A percentile compares a stretch with the other conserved stretches of the same genome.
These are phyloP conservation scores for Cheilinus undulatus DNA, from an alignment of 2,113 vertebrate species.

Conservation along the genomic window DNA sequence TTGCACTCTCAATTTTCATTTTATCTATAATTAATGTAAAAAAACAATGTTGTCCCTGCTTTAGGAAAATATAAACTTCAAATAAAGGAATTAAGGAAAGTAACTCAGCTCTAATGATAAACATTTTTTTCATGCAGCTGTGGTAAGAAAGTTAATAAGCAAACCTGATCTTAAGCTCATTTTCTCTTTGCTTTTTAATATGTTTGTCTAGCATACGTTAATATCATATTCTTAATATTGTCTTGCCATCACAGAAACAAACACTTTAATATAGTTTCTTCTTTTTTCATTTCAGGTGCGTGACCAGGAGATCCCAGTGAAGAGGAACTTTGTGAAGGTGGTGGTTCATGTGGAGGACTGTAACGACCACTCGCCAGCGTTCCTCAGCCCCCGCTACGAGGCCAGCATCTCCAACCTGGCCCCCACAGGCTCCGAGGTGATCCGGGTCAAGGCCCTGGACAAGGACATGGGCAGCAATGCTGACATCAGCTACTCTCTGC, in stretches of 20 bases:
- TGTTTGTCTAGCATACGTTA: neutral
- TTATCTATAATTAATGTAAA: no score
- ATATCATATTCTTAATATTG: no score
- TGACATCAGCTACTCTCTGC: conserved; percentile 90
- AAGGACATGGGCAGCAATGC: conserved; percentile 90
- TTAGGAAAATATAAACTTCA: no score
- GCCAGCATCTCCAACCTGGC: conserved; percentile 82
- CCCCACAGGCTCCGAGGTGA: conserved; percentile 84
- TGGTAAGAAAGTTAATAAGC: neutral
- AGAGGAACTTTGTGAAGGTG: conserved; percentile 92
- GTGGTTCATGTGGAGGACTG: conserved; percentile 87
- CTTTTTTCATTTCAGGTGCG: conserved; percentile 85
- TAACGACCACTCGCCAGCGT: conserved; percentile 90
- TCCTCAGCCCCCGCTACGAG: conserved; percentile 88
- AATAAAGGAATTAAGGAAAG: no score
- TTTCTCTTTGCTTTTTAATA: neutral
- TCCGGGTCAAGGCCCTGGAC: conserved; percentile 91
- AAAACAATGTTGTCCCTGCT: no score
- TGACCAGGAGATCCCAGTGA: conserved; percentile 95
- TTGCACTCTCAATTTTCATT: no score
- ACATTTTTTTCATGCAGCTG: no score
- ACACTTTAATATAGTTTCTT: neutral
- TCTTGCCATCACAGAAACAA: neutral
- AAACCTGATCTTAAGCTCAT: neutral
- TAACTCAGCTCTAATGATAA: no score